Base-by-base conservation (phyloP, 2,888 invertebrate species). In the Troides helena region DNA sequence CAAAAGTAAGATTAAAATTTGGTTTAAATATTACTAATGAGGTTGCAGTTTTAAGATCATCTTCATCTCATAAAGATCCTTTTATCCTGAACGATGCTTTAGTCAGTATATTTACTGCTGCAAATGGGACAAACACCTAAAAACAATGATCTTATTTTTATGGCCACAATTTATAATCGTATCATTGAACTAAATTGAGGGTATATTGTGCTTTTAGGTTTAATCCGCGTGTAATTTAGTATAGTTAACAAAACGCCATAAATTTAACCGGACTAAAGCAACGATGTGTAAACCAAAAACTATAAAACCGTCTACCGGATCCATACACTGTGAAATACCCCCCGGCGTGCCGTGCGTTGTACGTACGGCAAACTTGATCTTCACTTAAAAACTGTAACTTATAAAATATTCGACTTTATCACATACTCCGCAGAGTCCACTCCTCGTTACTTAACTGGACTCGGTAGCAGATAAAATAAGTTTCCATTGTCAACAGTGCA, bases 311-410 rank as follows among this genome's bases (percentile, higher is more conserved):
- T 77, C 76, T 73, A 73, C 65, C 72, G 71, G 72, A 75, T 75
- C 77, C 76, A 74, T 74, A 77, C 71, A 72, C 65, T 70, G 73
- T 70, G 59, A 70, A 77, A 70, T 71, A 73, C 74, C 73, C 78
- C 74, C 78, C 36, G 59, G 83, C 78, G 85, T 70, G 70, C 78
- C 75, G 81, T 80, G 78, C 75, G 78, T 80, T 74, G 77, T 76
- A 76, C 75, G 69, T 74, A 77, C 73, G 69, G 76, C 81, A 76
- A 80, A 78, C 59, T 53, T 53, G 1, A 17, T 70, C 73, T 50
- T 70, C 57, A 61, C 67, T 36, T 58, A 21, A 23, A 25, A 46
- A 61, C 43, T 57, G 17, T 70, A 46, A 6, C 0, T 30, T 46
- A 58, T 30, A n/a, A 46, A 39, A 75, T 67, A 53, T 25, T 65